phyloP scores from a whole-genome alignment of 1,140 invertebrate genomes.

The Ips nitidus region DNA sequence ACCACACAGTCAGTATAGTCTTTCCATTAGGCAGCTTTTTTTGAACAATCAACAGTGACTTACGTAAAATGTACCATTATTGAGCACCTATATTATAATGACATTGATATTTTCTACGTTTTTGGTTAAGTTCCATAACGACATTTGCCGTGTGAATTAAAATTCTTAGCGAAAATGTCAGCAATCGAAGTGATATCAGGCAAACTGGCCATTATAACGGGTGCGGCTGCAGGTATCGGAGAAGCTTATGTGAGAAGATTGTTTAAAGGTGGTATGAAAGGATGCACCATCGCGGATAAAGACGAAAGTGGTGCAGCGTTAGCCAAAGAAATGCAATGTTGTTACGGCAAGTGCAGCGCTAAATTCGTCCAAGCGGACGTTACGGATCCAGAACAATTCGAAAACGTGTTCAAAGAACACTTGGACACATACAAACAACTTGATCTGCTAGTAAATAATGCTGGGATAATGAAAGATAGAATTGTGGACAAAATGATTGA shows the following conservation, averaged over 20 bases:
- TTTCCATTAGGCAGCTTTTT: too few relatives aligned
- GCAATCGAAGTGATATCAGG: constrained; percentile 19
- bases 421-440: constrained; percentile 38
- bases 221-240: constrained; percentile 23
- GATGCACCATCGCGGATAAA: constrained; percentile 20
- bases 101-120: too few relatives aligned
- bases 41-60: too few relatives aligned
- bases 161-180: background rate
- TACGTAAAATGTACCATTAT: too few relatives aligned
- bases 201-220: constrained; percentile 28
- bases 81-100: too few relatives aligned
- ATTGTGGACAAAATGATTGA: constrained; percentile 53
- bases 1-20: too few relatives aligned
- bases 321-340: constrained; percentile 30
- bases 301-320: constrained; percentile 17
- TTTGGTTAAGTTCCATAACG: too few relatives aligned
- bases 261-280: constrained; percentile 25
- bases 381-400: constrained; percentile 23
- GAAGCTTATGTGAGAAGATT: constrained; percentile 18
- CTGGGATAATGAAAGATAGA: constrained; percentile 54
- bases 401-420: constrained; percentile 29
- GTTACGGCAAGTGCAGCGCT: constrained; percentile 35
- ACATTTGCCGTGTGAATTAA: too few relatives aligned
- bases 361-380: constrained; percentile 30
- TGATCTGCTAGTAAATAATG: constrained; percentile 57